phyloP scores from a whole-genome alignment of 2,888 invertebrate genomes.

The Lottia scabra region DNA sequence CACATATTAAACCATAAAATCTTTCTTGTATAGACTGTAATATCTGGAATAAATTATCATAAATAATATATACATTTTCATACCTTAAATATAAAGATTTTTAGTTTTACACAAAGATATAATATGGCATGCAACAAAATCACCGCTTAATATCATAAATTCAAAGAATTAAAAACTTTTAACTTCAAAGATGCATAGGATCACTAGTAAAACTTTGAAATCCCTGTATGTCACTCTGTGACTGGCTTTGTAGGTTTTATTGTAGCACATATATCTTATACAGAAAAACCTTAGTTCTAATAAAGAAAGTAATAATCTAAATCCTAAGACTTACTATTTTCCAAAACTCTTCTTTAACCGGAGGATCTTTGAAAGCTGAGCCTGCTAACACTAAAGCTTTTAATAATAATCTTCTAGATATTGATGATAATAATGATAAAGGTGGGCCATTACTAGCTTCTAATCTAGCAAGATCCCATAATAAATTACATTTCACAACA shows the following conservation, averaged over 20 bases:
- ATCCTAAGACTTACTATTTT: constrained; percentile 47
- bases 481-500: constrained; percentile 74
- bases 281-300: no score
- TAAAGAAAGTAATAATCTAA: no score
- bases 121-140: no score
- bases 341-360: constrained; percentile 61
- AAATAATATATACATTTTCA: no score
- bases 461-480: constrained; percentile 72
- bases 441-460: constrained; percentile 73
- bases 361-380: constrained; percentile 66
- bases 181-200: constrained; percentile 30
- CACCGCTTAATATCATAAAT: no score
- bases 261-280: no score
- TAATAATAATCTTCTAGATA: constrained; percentile 78
- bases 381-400: constrained; percentile 80
- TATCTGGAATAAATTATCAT: constrained; percentile 60
- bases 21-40: constrained; percentile 73
- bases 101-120: no score
- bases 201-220: background rate
- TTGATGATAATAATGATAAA: constrained; percentile 72
- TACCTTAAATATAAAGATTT: no score
- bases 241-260: no score
- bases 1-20: constrained; percentile 73
- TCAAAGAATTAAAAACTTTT: constrained; percentile 51
- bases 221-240: no score